A percentile compares a stretch with the other conserved stretches of the same genome.
phyloP scores from a whole-genome alignment of 2,888 invertebrate genomes.

The Horisme vitalbata region DNA sequence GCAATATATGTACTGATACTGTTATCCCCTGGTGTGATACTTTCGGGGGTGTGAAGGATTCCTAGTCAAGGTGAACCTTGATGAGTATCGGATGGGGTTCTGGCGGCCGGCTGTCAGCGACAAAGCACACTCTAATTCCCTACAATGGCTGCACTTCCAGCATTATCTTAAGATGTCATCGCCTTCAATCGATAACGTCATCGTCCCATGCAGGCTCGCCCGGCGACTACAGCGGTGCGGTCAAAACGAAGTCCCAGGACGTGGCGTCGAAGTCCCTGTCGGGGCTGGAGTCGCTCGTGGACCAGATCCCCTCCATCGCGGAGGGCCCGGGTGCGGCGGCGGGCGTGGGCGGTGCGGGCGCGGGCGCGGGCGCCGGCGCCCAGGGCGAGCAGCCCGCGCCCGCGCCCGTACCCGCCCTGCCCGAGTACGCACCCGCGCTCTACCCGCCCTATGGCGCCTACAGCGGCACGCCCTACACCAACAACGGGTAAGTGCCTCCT shows the following conservation, averaged over 20 bases:
- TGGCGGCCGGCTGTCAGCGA: no score
- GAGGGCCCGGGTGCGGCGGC: constrained; percentile 81
- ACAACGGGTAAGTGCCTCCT: constrained; percentile 55
- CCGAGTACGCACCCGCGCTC: constrained; percentile 57
- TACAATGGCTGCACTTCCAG: no score
- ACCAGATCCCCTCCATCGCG: constrained; percentile 94
- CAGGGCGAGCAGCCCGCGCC: constrained; percentile 36
- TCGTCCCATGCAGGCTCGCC: constrained; percentile 52
- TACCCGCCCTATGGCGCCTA: constrained; percentile 69
- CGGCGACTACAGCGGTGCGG: constrained; percentile 69
- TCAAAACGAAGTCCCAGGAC: constrained; percentile 84
- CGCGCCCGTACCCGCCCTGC: constrained; percentile 48
- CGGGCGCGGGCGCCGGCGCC: constrained; percentile 41
- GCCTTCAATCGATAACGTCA: no score
- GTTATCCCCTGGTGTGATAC: no score
- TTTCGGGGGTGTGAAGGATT: no score
- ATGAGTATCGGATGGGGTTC: no score
- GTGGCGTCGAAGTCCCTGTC: constrained; percentile 93
- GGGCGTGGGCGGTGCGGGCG: constrained; percentile 58
- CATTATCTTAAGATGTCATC: no score
- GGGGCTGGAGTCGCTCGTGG: constrained; percentile 93
- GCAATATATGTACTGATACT: no score
- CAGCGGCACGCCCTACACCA: constrained; percentile 58
- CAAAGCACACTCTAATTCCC: no score
- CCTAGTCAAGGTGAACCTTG: no score